phyloP scores from a whole-genome alignment of 2,888 invertebrate species.

The Conchocele bisecta region DNA sequence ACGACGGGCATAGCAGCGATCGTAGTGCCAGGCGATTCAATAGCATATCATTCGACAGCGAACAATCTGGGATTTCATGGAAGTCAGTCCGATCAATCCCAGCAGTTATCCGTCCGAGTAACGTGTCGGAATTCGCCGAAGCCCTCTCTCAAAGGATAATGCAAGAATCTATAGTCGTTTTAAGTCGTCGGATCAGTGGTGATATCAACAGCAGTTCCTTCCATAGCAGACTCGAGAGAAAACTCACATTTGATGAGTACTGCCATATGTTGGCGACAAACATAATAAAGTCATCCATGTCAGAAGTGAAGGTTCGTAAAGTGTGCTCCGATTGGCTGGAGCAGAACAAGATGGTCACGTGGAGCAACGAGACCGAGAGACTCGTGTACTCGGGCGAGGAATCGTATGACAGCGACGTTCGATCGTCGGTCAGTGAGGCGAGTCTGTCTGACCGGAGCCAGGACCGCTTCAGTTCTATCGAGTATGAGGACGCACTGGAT shows the following conservation, averaged over 20 bases:
- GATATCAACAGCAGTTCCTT: background rate
- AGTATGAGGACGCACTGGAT: constrained; percentile 67
- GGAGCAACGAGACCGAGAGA: constrained; percentile 46
- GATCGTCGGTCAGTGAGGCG: background rate
- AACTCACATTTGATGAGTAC: constrained; percentile 28
- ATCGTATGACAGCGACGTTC: background rate
- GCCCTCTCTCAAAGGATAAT: constrained; percentile 56
- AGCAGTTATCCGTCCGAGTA: constrained; percentile 10
- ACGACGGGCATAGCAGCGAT: background rate
- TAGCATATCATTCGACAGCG: constrained; percentile 57
- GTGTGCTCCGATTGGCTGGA: constrained; percentile 40
- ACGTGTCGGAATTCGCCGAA: constrained; percentile 62
- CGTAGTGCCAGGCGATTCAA: constrained; percentile 13
- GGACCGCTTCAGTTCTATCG: constrained; percentile 43
- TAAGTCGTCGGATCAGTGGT: background rate
- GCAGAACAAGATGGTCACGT: constrained; percentile 53
- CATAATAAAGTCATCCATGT: constrained; percentile 33
- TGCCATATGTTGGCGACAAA: constrained; percentile 43
- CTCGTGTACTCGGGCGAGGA: constrained; percentile 36
- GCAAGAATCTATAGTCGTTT: constrained; percentile 51
- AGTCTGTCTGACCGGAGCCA: background rate
- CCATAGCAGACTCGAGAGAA: background rate
- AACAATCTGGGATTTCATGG: constrained; percentile 45
- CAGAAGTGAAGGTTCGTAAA: constrained; percentile 13
- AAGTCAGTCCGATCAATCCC: constrained; percentile 37